Evolutionary conservation across 2,797 vertebrate genomes (phyloP).

Genomic region (Margarornis squamiger): DNA sequence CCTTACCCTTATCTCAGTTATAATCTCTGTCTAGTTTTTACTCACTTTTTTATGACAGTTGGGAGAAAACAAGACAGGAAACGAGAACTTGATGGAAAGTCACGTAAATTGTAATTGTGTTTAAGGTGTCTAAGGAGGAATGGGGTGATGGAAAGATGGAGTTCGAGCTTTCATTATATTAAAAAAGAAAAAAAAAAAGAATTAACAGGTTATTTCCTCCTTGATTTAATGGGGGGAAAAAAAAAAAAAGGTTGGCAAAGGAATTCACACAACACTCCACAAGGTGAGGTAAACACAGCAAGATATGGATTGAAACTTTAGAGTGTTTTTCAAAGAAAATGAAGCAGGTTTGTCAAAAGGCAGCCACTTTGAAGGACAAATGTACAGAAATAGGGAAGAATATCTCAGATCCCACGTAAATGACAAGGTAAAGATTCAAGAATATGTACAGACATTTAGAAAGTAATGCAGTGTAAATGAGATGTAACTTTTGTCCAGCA

Average conservation of each 20-base stretch:
- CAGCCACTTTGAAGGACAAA: not conserved
- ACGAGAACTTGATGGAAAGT: not conserved
- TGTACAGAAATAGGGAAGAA: not conserved
- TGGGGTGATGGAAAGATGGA: not conserved
- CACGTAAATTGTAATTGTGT: not conserved
- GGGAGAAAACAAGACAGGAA: not conserved
- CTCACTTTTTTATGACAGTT: not conserved
- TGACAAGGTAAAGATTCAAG: not conserved
- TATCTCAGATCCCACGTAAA: not conserved
- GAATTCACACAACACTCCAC: not conserved
- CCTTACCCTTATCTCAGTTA: not conserved
- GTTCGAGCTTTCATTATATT: not conserved
- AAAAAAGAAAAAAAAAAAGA: not conserved
- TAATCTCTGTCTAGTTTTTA: not conserved
- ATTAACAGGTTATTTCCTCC: not conserved
- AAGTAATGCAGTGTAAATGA: conserved; percentile 44
- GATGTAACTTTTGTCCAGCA: conserved; percentile 64
- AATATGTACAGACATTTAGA: not conserved
- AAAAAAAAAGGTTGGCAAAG: not conserved
- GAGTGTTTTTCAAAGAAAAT: not conserved
- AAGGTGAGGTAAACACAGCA: not conserved
- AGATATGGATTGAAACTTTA: not conserved
- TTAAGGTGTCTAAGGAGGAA: not conserved
- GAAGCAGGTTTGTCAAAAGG: not conserved
- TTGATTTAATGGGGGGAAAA: not conserved